Base-by-base conservation (phyloP, 2,888 invertebrate genomes). In the Alloscopus bannaensis region DNA sequence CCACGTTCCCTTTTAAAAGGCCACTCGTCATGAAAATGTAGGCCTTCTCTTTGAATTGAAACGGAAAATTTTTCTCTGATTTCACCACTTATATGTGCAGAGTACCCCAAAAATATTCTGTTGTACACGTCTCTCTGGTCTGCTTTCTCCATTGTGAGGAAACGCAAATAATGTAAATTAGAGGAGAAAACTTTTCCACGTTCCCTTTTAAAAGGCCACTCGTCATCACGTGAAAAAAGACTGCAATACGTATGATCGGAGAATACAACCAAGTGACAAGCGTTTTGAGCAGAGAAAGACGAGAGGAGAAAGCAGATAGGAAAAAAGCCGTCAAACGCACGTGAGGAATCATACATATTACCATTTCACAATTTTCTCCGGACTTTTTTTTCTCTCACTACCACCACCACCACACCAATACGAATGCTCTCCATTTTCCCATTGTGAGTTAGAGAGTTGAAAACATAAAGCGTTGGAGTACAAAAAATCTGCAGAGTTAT, bases 341-440 rank as follows among this genome's bases (percentile, higher is more conserved):
- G 85, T 85, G 85, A 85, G 83, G 80, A 81, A 69, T 81, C 82
- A 84, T 81, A 80, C 81, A 83, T 75, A 83, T 81, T 78, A 57
- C 45, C 36, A 66, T 81, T 62, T 76, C 69, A 80, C 68, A 31
- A 75, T 26, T 59, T 57, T 59, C 29, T 22, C 50, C 16, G 16
- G 18, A 57, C 57, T 57, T 24, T 57, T 24, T n/a, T n/a, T n/a
- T n/a, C 13, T 29, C n/a, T 13, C 28, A n/a, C 28, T 13, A 55
- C 20, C 26, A 8, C 55, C 18, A 18, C 26, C 29, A 13, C 13
- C 26, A 29, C 6, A n/a, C n/a, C n/a, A n/a, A n/a, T n/a, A n/a
- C n/a, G n/a, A n/a, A n/a, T n/a, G n/a, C n/a, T n/a, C n/a, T n/a
- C n/a, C n/a, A n/a, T n/a, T n/a, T n/a, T n/a, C n/a, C n/a, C n/a